phyloP scores from a whole-genome alignment of 2,113 vertebrate species.

The Bothrops jararaca region DNA sequence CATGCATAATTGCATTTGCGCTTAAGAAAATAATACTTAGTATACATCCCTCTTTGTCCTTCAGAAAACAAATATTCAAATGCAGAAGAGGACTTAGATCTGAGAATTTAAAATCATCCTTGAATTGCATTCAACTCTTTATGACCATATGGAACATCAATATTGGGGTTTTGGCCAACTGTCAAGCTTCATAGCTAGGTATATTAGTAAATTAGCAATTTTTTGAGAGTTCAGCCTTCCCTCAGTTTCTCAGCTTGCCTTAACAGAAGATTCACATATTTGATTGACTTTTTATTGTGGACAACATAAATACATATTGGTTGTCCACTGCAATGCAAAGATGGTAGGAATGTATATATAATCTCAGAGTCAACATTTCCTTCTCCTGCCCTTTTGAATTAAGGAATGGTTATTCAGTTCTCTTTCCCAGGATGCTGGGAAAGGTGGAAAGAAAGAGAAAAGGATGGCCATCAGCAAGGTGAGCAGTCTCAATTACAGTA shows the following conservation, averaged over 20 bases:
- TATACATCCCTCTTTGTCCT: neutral
- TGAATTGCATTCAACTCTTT: neutral
- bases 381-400: neutral
- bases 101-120: neutral
- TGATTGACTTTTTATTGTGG: neutral
- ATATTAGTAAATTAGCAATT: neutral
- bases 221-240: neutral
- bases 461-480: neutral
- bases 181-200: neutral
- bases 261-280: neutral
- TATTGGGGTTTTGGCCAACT: neutral
- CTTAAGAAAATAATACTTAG: neutral
- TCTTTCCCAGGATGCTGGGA: neutral
- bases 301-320: neutral
- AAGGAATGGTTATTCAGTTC: neutral
- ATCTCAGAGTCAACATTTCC: neutral
- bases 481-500: neutral
- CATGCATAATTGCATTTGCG: neutral
- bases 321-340: neutral
- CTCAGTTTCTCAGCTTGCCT: neutral
- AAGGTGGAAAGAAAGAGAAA: neutral
- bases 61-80: neutral
- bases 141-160: neutral
- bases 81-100: neutral
- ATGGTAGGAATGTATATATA: neutral